phyloP scores from a whole-genome alignment of 2,888 invertebrate species.

The Yponomeuta sedellus region DNA sequence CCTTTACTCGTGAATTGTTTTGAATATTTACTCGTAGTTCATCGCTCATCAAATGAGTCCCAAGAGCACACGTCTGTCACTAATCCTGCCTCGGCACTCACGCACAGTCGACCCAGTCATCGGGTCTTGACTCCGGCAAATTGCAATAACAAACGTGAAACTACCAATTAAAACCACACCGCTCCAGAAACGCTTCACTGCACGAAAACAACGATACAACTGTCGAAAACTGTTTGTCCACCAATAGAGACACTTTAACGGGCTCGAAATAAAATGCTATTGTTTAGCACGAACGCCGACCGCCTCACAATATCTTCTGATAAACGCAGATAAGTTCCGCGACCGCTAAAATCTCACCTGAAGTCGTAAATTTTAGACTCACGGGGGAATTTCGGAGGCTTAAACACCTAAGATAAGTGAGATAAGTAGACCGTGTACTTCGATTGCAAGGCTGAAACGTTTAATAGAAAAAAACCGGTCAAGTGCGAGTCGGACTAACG shows the following conservation, averaged over 20 bases:
- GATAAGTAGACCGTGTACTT: slow-evolving; percentile 41
- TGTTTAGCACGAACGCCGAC: slow-evolving; percentile 34
- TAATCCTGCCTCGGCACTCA: not conserved
- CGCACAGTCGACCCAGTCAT: not conserved
- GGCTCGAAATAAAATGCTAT: not conserved
- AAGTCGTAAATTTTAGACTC: slow-evolving; percentile 69
- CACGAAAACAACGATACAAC: not conserved
- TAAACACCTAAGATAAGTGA: slow-evolving; percentile 72
- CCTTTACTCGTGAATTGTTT: not conserved
- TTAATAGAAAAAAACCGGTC: not conserved
- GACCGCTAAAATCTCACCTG: slow-evolving; percentile 63
- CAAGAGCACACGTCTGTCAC: not conserved
- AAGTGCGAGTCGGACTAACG: not conserved
- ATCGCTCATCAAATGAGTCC: not conserved
- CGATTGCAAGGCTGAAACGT: slow-evolving; percentile 4
- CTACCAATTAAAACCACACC: slow-evolving; percentile 7
- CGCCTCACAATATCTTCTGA: slow-evolving; percentile 61
- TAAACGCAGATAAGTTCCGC: slow-evolving; percentile 60
- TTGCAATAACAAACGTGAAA: not conserved
- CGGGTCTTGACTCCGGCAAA: not conserved
- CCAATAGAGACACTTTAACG: not conserved
- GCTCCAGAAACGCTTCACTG: slow-evolving; percentile 6
- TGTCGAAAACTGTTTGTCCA: not conserved
- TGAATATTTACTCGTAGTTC: not conserved
- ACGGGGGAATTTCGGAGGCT: slow-evolving; percentile 68